These are phyloP conservation scores for Drosophila simulans DNA, from an alignment of 1,140 invertebrate genomes.

Conservation along the genomic window DNA sequence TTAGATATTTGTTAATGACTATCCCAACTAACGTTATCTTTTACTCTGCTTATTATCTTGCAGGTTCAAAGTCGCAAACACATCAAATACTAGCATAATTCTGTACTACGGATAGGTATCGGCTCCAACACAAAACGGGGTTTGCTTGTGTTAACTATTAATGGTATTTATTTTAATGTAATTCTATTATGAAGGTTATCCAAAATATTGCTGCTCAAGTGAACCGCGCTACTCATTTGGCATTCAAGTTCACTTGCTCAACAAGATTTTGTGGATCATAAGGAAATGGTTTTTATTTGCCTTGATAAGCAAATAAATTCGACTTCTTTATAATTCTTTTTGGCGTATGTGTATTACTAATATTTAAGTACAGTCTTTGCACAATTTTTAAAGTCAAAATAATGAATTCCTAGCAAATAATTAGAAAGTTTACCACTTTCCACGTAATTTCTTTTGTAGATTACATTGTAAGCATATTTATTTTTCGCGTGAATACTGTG, in stretches of 20 bases:
- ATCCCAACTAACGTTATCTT: neutral
- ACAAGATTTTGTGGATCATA: conserved; percentile 32
- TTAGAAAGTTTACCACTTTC: conserved; percentile 31
- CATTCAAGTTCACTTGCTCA: conserved; percentile 48
- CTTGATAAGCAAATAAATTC: conserved; percentile 22
- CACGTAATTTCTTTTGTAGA: conserved; percentile 8
- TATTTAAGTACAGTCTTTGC: conserved; percentile 56
- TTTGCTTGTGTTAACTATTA: conserved; percentile 80
- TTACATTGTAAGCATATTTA: conserved; percentile 67
- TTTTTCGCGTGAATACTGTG: conserved; percentile 82
- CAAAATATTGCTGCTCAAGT: conserved; percentile 57
- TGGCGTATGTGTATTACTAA: conserved; percentile 63
- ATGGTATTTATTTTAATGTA: conserved; percentile 71
- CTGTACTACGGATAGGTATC: conserved; percentile 47
- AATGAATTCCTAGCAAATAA: conserved; percentile 70
- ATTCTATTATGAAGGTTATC: conserved; percentile 14
- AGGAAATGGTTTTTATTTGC: conserved; percentile 26
- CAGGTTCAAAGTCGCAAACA: conserved; percentile 80
- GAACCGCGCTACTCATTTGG: neutral
- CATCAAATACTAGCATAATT: conserved; percentile 81
- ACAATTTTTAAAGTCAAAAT: conserved; percentile 59
- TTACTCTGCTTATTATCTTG: conserved; percentile 28
- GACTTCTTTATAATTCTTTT: conserved; percentile 7
- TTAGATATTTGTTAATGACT: too few relatives aligned
- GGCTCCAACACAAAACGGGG: conserved; percentile 39